Conservation (phyloP, 2,113 vertebrate species). For the Periophthalmus modestus region DNA sequence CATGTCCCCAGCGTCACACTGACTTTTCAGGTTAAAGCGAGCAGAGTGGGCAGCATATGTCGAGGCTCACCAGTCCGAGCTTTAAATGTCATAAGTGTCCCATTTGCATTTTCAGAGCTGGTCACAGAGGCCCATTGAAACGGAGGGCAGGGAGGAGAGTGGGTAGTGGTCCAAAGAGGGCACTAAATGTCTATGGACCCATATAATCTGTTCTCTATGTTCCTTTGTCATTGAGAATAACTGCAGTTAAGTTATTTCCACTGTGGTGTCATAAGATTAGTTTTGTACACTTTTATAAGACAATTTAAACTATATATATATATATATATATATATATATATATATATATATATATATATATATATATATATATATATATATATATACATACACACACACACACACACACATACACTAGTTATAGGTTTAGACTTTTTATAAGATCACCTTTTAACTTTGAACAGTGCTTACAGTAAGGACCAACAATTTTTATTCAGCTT, state of each 20-base stretch:
- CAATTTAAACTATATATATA: neutral
- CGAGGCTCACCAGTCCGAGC: constrained; percentile 29
- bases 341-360: neutral
- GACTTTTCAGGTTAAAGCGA: constrained; percentile 59
- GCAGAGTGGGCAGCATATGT: constrained; percentile 67
- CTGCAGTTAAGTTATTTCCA: neutral
- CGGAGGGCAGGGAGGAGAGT: constrained; percentile 26
- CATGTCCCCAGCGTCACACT: constrained; percentile 49
- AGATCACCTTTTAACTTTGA: neutral
- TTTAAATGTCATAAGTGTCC: constrained; percentile 57
- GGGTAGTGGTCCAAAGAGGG: constrained; percentile 35
- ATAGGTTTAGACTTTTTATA: neutral
- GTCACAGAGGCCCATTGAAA: constrained; percentile 57
- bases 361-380: neutral
- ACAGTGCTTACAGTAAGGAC: neutral
- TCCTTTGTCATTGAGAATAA: constrained; percentile 37
- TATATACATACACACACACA: too few relatives aligned
- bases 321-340: neutral
- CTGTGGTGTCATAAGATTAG: neutral
- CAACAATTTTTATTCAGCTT: too few relatives aligned
- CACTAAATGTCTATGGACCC: constrained; percentile 19
- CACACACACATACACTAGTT: too few relatives aligned
- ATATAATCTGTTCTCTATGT: constrained; percentile 1
- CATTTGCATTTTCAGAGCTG: constrained; percentile 57
- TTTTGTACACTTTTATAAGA: neutral